Conservation (phyloP, 2,797 vertebrate species). For the Lacerta bilineata region DNA sequence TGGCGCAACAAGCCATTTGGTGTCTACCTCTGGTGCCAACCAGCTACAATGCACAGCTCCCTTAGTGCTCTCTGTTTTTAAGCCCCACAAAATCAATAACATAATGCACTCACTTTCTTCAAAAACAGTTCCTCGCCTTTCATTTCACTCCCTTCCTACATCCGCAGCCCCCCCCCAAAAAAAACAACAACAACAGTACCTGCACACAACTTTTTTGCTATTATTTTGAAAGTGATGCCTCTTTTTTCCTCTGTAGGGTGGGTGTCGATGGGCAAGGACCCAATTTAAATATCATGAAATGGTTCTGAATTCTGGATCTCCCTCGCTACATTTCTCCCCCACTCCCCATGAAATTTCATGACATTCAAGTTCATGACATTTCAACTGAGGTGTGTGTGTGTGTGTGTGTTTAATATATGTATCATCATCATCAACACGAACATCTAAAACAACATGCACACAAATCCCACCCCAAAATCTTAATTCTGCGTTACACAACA, state of each 20-base stretch:
- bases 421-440: not conserved
- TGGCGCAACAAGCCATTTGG: conserved; percentile 7
- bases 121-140: not conserved
- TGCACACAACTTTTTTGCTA: not conserved
- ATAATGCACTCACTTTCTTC: not conserved
- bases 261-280: not conserved
- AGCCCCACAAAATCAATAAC: not conserved
- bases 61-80: conserved; percentile 7
- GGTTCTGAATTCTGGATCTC: not conserved
- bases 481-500: conserved; percentile 27
- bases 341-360: not conserved
- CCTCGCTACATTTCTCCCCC: not conserved
- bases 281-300: not conserved
- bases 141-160: not conserved
- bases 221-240: conserved; percentile 11
- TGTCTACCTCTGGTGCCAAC: not conserved
- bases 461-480: not conserved
- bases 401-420: not conserved
- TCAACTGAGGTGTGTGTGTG: not conserved
- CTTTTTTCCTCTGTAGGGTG: not conserved
- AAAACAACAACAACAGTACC: not conserved
- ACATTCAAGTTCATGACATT: conserved; percentile 2
- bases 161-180: not conserved
- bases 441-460: not conserved
- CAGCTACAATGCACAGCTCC: conserved; percentile 41